Percentiles rank a stretch among this genome's conserved stretches.
Conservation (phyloP, 1,140 invertebrate genomes). For the Caenorhabditis latens region DNA sequence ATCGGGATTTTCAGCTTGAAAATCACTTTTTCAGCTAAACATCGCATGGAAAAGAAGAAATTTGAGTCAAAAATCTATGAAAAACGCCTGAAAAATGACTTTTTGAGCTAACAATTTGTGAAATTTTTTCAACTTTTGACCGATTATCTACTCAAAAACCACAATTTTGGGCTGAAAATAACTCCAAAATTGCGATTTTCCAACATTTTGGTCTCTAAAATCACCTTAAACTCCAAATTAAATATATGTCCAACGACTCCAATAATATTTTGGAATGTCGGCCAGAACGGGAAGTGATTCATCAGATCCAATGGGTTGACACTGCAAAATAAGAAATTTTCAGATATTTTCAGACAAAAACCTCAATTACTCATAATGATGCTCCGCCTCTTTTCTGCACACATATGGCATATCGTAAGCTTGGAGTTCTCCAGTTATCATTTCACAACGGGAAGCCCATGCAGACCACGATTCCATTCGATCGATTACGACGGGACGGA, state of each 20-base stretch:
- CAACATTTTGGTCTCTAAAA: background rate
- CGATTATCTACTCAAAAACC: no score
- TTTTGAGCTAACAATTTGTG: no score
- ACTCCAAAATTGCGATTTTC: no score
- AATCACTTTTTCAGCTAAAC: no score
- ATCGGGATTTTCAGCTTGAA: no score
- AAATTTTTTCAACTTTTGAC: no score
- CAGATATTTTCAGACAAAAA: background rate
- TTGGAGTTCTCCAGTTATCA: constrained; percentile 69
- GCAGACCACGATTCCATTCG: constrained; percentile 72
- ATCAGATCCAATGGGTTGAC: constrained; percentile 74
- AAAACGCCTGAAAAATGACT: no score
- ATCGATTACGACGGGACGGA: constrained; percentile 75
- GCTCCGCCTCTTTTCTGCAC: constrained; percentile 74
- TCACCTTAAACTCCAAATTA: constrained; percentile 69
- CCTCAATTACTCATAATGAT: constrained; percentile 73
- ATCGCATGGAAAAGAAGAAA: no score
- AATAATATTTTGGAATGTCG: constrained; percentile 73
- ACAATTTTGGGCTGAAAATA: no score
- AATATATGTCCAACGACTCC: constrained; percentile 68
- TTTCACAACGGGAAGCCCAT: constrained; percentile 71
- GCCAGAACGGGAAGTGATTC: constrained; percentile 77
- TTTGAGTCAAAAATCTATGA: no score
- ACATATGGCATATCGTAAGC: constrained; percentile 75
- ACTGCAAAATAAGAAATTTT: constrained; percentile 62